Conservation (phyloP, 2,888 invertebrate genomes). For the Pandemis heparana region DNA sequence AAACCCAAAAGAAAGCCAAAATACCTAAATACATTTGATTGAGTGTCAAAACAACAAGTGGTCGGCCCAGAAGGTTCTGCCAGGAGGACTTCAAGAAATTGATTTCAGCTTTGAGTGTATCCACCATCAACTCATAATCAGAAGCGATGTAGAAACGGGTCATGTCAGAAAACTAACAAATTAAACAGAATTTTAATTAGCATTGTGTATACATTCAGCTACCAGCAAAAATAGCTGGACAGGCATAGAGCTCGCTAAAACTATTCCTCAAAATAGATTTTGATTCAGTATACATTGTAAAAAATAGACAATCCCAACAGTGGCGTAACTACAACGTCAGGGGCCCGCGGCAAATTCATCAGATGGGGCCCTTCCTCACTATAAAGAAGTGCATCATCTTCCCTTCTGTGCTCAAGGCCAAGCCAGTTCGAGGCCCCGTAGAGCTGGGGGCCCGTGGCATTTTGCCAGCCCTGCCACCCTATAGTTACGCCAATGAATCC, state of each 20-base stretch:
- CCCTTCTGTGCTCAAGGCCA: no score
- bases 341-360: no score
- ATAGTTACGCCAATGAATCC: no score
- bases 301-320: no score
- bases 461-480: no score
- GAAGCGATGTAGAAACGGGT: slow-evolving; percentile 99
- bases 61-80: slow-evolving; percentile 98
- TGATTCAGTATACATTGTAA: no score
- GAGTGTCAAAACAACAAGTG: slow-evolving; percentile 96
- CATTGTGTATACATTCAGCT: background rate
- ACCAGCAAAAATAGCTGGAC: background rate
- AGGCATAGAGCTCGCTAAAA: background rate
- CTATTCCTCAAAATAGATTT: no score
- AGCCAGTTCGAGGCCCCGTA: no score
- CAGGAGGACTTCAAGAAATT: slow-evolving; percentile 99
- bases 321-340: no score
- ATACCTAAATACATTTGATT: slow-evolving; percentile 96
- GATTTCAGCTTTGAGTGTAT: slow-evolving; percentile 98
- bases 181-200: slow-evolving; percentile 44
- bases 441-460: no score
- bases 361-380: no score
- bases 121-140: slow-evolving; percentile 98
- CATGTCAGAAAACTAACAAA: slow-evolving; percentile 97
- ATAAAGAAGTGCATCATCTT: no score
- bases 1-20: slow-evolving; percentile 53